phyloP scores from a whole-genome alignment of 2,797 vertebrate genomes.

The Glyptemys insculpta region DNA sequence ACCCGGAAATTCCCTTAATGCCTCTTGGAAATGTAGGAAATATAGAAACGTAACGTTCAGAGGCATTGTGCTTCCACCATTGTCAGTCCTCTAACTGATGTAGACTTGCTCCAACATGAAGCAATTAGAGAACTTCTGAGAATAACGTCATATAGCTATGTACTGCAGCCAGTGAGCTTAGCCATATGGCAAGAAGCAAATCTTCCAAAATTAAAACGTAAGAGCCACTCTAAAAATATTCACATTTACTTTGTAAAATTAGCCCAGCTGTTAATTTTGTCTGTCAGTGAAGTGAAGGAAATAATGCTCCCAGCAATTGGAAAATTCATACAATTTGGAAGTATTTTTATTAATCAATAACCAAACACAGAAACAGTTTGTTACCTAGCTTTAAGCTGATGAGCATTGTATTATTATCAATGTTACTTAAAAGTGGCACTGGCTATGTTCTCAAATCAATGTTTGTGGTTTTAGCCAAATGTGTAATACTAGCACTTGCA shows the following conservation, averaged over 20 bases:
- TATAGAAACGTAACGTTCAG: neutral
- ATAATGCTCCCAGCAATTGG: neutral
- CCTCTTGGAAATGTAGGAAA: neutral
- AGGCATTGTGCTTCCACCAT: neutral
- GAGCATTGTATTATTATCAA: neutral
- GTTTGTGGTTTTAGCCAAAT: neutral
- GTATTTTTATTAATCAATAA: neutral
- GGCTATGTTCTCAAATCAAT: neutral
- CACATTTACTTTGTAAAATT: neutral
- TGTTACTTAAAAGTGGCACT: neutral
- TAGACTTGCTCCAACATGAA: neutral
- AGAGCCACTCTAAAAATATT: neutral
- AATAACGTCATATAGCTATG: neutral
- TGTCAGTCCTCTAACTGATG: neutral
- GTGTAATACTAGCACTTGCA: neutral
- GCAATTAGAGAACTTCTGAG: neutral
- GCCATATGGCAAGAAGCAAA: neutral
- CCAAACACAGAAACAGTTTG: neutral
- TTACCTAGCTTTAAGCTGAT: neutral
- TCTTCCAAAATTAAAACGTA: neutral
- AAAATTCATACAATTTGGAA: neutral
- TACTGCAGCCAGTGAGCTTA: neutral
- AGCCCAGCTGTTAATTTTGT: neutral
- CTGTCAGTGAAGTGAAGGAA: neutral
- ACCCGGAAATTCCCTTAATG: neutral